A percentile compares a stretch with the other conserved stretches of the same genome.
phyloP scores from a whole-genome alignment of 2,797 vertebrate species.

The Smutsia temminckii region DNA sequence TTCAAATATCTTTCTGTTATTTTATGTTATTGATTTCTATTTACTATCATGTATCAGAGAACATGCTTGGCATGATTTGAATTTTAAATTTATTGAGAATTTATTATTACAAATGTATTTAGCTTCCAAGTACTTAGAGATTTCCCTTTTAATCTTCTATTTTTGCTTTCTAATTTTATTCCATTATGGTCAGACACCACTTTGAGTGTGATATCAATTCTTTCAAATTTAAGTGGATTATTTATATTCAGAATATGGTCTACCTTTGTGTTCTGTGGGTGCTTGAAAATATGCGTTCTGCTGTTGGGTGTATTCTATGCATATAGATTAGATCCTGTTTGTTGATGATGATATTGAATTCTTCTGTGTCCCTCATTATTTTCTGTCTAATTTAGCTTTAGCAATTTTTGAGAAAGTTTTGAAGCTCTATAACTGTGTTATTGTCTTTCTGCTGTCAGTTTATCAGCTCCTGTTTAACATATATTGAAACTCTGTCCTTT shows the following conservation, averaged over 20 bases:
- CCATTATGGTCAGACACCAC: not conserved
- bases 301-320: not conserved
- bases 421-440: not conserved
- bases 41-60: not conserved
- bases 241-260: not conserved
- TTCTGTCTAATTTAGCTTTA: not conserved
- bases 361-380: not conserved
- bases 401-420: not conserved
- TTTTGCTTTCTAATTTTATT: not conserved
- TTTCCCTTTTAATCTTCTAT: not conserved
- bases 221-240: not conserved
- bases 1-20: not conserved
- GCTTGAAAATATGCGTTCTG: not conserved
- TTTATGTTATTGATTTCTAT: not conserved
- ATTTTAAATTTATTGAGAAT: not conserved
- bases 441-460: not conserved
- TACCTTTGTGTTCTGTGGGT: not conserved
- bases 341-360: not conserved
- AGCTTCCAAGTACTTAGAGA: not conserved
- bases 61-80: not conserved
- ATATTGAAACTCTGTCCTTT: not conserved
- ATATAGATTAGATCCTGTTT: not conserved
- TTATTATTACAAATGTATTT: not conserved
- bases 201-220: not conserved
- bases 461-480: not conserved